These are phyloP conservation scores for Anarrhichthys ocellatus DNA, from an alignment of 2,113 vertebrate genomes.

Conservation along the genomic window DNA sequence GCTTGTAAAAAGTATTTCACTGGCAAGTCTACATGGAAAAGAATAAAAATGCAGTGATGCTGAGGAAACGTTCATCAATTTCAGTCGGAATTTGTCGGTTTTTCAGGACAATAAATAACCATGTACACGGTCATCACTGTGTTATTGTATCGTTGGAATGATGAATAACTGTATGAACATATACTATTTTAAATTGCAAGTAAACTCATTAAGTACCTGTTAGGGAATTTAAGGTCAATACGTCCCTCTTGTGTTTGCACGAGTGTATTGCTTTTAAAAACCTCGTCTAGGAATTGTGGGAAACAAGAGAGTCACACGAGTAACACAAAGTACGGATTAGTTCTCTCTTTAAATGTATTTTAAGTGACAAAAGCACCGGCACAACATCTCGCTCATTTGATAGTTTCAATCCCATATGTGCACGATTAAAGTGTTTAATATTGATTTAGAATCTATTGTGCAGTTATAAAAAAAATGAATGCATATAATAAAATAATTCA, in stretches of 20 bases:
- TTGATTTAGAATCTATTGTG: no score
- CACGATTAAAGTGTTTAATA: no score
- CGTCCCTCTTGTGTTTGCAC: not conserved
- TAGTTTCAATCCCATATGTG: no score
- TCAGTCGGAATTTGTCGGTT: not conserved
- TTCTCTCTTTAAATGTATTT: no score
- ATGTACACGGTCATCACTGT: not conserved
- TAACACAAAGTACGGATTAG: not conserved
- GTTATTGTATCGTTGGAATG: not conserved
- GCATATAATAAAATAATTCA: not conserved
- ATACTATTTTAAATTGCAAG: not conserved
- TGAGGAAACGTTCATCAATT: not conserved
- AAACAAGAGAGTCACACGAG: not conserved
- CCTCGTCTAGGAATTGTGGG: not conserved
- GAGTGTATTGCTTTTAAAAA: no score
- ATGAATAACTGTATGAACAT: not conserved
- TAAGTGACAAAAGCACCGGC: no score
- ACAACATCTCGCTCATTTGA: no score
- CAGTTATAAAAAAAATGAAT: no score
- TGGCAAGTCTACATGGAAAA: no score
- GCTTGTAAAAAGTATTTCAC: not conserved
- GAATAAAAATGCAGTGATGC: not conserved
- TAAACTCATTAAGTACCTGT: not conserved
- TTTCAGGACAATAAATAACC: not conserved
- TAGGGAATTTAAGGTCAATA: not conserved